Base-by-base conservation (phyloP, 2,113 vertebrate species). In the Zapornia atra region DNA sequence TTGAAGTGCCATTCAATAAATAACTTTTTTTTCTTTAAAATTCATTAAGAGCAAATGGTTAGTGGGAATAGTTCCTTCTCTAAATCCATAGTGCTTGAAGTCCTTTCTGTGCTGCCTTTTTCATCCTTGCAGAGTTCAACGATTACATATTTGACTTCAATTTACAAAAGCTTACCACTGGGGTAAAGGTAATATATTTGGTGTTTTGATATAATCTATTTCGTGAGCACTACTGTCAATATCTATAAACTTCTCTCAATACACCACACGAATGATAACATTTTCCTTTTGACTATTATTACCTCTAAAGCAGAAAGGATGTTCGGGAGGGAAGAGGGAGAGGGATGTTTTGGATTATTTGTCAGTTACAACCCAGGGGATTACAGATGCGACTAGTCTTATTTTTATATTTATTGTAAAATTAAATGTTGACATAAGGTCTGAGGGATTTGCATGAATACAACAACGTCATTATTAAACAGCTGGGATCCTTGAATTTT, bases 321-420 rank as follows among this genome's bases (percentile, higher is more conserved):
- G 60, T 94, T 93, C 75, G 66, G 77, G 40, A 76, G 72, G 38
- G 69, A 90, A 81, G 68, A 90, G 18, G 31, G 65, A 93, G 71
- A 90, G 70, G 36, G 51, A 87, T 89, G 66, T 90, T 96, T 96
- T 29, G 50, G 59, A 88, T 92, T 70, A 89, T 92, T 78, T 92
- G 57, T 44, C 82, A 86, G 84, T 85, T 94, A 86, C 50, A 86
- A 72, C 92, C 88, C 95, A 90, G 16, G 96, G 80, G 92, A 96
- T 81, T 94, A 94, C 83, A 95, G 93, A 97, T 88, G 82, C 3
- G 4, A 92, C 76, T 89, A 82, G 82, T 68, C 77, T 93, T 93
- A 92, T 91, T 95, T 96, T 97, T 97, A 81, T 94, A 95, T 96
- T 96, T 97, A 97, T 94, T 93, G 89, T 95, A 96, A 96, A 96